Base-by-base conservation (phyloP, 2,888 invertebrate species). In the Ecdyonurus torrentis region DNA sequence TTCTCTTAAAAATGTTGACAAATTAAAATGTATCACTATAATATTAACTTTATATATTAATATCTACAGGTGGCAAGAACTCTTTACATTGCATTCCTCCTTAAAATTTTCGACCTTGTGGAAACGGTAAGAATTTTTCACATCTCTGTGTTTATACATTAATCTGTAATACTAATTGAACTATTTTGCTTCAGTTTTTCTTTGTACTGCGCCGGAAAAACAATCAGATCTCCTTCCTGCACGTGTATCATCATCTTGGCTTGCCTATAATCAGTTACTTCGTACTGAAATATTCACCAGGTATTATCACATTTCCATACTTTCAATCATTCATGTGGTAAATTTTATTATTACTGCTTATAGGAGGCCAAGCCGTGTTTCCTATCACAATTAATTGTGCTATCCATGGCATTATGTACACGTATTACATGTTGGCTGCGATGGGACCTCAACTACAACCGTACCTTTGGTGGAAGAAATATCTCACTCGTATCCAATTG, bases 41-140 rank as follows among this genome's bases (percentile, higher is more conserved):
- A 64, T 61, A 52, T 23, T 2, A 37, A 3, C 20, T 5, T 37
- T n/a, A n/a, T 15, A 22, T 20, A 18, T 7, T 7, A 20, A 10
- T 59, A 2, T 50, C 18, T 50, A 7, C 63, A 63, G 63, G 59
- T 63, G 63, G 63, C 63, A 5, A 37, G 63, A 52, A 67, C 66
- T n/a, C 85, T 86, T 1, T 87, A 87, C 87, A 87, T 85, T 79
- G 90, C 89, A 72, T 89, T 87, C 72, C 79, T 86, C 67, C 87
- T 88, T n/a, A 90, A 90, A 75, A 77, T 89, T 61, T 78, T 87
- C 1, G 90, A 90, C 71, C 78, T 90, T 0, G 71, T 89, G 64
- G 90, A 90, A 71, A 90, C 89, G 0, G 81, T 71, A 67, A 69
- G 71, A 10, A 18, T 55, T n/a, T n/a, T n/a, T n/a, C n/a, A n/a